Conservation (phyloP, 2,113 vertebrate species). For the Balaenoptera acutorostrata region DNA sequence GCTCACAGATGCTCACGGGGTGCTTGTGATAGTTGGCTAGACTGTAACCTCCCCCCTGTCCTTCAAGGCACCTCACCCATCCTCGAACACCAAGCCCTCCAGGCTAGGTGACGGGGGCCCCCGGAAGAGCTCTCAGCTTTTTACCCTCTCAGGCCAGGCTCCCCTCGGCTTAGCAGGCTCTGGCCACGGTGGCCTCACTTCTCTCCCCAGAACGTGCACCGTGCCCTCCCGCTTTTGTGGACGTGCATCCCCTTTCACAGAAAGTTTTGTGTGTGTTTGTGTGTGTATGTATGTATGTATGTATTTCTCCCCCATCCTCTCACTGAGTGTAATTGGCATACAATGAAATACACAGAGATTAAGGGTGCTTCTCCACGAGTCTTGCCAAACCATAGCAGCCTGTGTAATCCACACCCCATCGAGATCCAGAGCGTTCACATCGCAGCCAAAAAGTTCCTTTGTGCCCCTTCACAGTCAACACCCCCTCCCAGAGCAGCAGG, state of each 20-base stretch:
- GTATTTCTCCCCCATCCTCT: not conserved
- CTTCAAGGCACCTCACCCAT: rapidly evolving
- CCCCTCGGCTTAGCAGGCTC: not conserved
- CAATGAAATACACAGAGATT: not conserved
- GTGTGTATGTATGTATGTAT: too few relatives aligned
- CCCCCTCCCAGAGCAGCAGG: not conserved
- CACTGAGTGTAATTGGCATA: not conserved
- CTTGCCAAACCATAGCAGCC: rapidly evolving
- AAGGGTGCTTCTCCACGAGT: not conserved
- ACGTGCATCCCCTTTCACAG: not conserved
- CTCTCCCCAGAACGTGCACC: not conserved
- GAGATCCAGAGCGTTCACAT: not conserved
- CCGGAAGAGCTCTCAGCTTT: not conserved
- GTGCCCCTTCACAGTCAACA: not conserved
- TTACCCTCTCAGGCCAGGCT: not conserved
- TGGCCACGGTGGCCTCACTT: not conserved
- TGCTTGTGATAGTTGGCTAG: not conserved
- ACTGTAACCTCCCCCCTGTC: not conserved
- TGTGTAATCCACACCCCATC: not conserved
- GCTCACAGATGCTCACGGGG: not conserved
- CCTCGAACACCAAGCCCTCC: not conserved
- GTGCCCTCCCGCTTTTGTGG: not conserved
- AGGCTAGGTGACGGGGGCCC: not conserved
- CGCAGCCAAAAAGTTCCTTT: not conserved
- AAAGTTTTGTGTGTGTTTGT: not conserved